Evolutionary conservation across 2,113 vertebrate genomes (phyloP).

Genomic region (Orientallactaga bullata): DNA sequence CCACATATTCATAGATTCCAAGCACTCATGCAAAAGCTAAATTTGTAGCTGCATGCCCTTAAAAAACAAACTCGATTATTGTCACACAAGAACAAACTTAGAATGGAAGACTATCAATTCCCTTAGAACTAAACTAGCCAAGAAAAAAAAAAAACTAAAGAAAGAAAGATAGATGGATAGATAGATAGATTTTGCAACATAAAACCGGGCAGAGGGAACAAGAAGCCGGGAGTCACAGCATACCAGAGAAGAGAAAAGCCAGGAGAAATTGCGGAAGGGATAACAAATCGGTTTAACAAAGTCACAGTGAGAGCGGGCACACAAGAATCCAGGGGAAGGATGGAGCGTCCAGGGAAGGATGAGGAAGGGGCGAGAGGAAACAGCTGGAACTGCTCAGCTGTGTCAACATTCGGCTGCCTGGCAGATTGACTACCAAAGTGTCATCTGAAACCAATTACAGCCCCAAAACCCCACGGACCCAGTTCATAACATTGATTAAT

Average conservation of each 20-base stretch:
- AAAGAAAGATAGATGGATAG: too few relatives aligned
- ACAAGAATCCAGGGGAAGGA: constrained; percentile 76
- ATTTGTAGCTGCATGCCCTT: constrained; percentile 1
- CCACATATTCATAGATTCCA: constrained; percentile 4
- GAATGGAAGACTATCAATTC: constrained; percentile 44
- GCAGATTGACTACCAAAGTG: constrained; percentile 91
- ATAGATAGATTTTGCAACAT: constrained; percentile 55
- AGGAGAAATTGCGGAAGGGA: constrained; percentile 72
- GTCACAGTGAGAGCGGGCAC: constrained; percentile 79
- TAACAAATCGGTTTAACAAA: constrained; percentile 81
- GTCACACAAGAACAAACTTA: background rate
- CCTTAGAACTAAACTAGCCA: constrained; percentile 29
- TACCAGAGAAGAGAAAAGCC: constrained; percentile 65
- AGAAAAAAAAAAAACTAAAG: constrained; percentile 70
- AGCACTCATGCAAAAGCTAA: constrained; percentile 52
- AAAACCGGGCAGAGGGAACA: constrained; percentile 31
- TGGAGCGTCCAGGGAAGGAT: constrained; percentile 83
- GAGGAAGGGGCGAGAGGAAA: constrained; percentile 87
- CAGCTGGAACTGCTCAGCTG: constrained; percentile 91
- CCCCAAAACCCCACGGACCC: constrained; percentile 89
- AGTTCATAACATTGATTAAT: constrained; percentile 93
- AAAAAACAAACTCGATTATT: constrained; percentile 46
- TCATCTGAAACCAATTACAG: constrained; percentile 92
- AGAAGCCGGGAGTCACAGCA: constrained; percentile 38
- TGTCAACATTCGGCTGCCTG: constrained; percentile 87